These are phyloP conservation scores for Dolichopus griseipennis DNA, from an alignment of 2,888 invertebrate species.

Conservation along the genomic window DNA sequence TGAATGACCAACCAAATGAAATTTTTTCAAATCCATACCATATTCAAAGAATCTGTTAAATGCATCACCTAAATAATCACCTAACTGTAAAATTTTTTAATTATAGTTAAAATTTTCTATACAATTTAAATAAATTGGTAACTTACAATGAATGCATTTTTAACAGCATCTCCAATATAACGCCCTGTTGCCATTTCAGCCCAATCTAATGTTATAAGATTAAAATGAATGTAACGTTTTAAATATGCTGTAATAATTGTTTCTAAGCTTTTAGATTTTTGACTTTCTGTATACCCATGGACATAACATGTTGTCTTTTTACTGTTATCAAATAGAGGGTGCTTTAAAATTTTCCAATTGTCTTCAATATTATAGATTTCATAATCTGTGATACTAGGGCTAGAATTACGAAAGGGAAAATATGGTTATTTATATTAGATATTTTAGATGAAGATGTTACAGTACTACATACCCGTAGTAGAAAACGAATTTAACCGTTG, in stretches of 20 bases:
- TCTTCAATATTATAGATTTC: neutral
- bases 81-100: slow-evolving; percentile 1
- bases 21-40: slow-evolving; percentile 21
- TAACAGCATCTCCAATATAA: slow-evolving; percentile 23
- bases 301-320: slow-evolving; percentile 45
- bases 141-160: slow-evolving; percentile 19
- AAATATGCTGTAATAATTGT: slow-evolving; percentile 23
- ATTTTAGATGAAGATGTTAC: neutral
- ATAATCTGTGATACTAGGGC: neutral
- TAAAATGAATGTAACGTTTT: slow-evolving; percentile 20
- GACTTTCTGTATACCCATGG: slow-evolving; percentile 48
- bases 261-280: slow-evolving; percentile 46
- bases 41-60: slow-evolving; percentile 18
- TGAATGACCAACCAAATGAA: slow-evolving; percentile 26
- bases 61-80: slow-evolving; percentile 9
- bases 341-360: neutral
- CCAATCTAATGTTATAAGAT: slow-evolving; percentile 24
- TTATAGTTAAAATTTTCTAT: neutral
- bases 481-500: neutral
- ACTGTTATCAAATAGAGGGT: neutral
- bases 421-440: neutral
- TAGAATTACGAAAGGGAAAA: neutral
- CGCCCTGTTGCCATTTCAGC: slow-evolving; percentile 21
- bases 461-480: neutral
- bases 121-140: neutral